These are phyloP conservation scores for Harpagoxenus sublaevis DNA, from an alignment of 2,888 invertebrate species.

Conservation along the genomic window DNA sequence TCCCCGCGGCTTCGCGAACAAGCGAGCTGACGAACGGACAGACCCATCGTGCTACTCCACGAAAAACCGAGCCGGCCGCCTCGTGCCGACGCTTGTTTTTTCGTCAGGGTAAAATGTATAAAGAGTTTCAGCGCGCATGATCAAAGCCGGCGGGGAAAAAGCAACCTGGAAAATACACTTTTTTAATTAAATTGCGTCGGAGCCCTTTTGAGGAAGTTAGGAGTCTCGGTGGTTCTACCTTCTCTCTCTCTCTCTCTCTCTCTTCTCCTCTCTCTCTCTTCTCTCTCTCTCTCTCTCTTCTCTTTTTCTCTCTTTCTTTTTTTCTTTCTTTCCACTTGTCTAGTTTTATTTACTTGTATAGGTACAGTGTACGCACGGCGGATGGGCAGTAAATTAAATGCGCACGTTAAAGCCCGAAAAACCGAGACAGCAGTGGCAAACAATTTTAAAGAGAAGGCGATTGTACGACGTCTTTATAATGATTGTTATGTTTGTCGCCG, in stretches of 20 bases:
- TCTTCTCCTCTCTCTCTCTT: background rate
- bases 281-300: background rate
- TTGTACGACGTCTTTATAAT: slow-evolving; percentile 27
- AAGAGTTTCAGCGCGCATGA: slow-evolving; percentile 57
- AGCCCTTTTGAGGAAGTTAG: slow-evolving; percentile 26
- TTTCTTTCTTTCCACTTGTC: background rate
- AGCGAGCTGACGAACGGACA: slow-evolving; percentile 13
- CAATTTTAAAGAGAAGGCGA: slow-evolving; percentile 11
- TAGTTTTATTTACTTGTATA: slow-evolving; percentile 61
- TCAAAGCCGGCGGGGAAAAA: slow-evolving; percentile 54
- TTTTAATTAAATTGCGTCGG: slow-evolving; percentile 71
- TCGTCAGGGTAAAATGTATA: slow-evolving; percentile 47
- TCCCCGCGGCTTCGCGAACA: slow-evolving; percentile 17
- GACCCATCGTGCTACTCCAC: slow-evolving; percentile 23
- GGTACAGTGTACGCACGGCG: slow-evolving; percentile 13
- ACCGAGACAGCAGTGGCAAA: background rate
- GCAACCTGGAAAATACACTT: slow-evolving; percentile 65
- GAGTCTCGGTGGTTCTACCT: slow-evolving; percentile 51
- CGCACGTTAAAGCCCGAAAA: slow-evolving; percentile 45
- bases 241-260: background rate
- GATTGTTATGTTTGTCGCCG: slow-evolving; percentile 9
- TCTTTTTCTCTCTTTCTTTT: background rate
- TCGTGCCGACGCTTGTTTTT: slow-evolving; percentile 36
- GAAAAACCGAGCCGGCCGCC: slow-evolving; percentile 29
- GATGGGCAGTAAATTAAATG: slow-evolving; percentile 64